Conservation (phyloP, 2,113 vertebrate species). For the Scomber colias region DNA sequence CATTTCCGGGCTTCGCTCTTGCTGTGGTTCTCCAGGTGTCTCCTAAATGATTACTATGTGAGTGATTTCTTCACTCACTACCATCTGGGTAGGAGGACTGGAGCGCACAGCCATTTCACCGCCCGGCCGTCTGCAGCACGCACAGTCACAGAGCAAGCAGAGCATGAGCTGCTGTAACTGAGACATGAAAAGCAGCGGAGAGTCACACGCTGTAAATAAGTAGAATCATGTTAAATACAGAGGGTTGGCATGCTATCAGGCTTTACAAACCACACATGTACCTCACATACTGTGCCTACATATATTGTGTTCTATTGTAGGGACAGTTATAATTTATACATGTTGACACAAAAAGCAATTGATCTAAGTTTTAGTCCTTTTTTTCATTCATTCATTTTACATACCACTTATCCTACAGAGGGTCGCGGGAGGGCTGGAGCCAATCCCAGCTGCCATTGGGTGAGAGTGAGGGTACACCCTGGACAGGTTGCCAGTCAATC, state of each 20-base stretch:
- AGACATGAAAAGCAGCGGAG: constrained; percentile 32
- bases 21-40: constrained; percentile 62
- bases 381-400: no score
- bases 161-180: constrained; percentile 23
- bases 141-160: constrained; percentile 3
- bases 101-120: constrained; percentile 14
- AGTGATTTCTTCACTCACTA: constrained; percentile 60
- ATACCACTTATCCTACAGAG: no score
- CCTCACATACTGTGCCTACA: no score
- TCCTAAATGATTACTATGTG: constrained; percentile 61
- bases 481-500: no score
- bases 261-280: background rate
- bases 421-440: no score
- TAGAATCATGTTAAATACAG: background rate
- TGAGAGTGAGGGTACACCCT: no score
- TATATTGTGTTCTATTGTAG: no score
- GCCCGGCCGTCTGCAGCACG: constrained; percentile 10
- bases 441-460: no score
- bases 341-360: no score
- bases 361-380: no score
- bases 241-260: constrained; percentile 2
- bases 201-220: constrained; percentile 23
- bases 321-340: no score
- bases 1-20: constrained; percentile 22
- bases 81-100: constrained; percentile 66